Base-by-base conservation (phyloP, 2,888 invertebrate genomes). In the Electrophaes corylata region DNA sequence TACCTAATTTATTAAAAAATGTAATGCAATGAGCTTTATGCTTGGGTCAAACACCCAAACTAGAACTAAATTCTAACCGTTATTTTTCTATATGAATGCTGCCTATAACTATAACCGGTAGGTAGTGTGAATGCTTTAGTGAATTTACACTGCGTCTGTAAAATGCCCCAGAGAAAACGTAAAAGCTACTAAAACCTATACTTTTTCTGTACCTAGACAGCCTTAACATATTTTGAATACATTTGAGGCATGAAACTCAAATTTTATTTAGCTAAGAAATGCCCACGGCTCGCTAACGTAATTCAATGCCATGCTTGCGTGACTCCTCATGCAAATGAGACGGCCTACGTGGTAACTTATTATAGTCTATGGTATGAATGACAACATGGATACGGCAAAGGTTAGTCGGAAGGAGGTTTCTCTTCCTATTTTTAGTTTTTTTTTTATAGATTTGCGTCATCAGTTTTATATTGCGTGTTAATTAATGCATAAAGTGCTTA, bases 291-390 rank as follows among this genome's bases (percentile, higher is more conserved):
- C 20, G 41, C 31, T 10, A 43, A 26, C 43, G 23, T 64, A 18
- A 53, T 51, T 65, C 56, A 63, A 63, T 46, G 57, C 59, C 66
- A 66, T 49, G 41, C 20, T 81, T 48, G 81, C 81, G 80, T 81
- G 81, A 39, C 20, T 0, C 11, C 40, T 51, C 64, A 81, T 81
- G 80, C 71, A 72, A 81, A 81, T 78, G 26, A 3, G 14, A 11
- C 14, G 46, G 47, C 49, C 53, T 40, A 35, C 48, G 16, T 11
- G 18, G 8, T 40, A 45, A 52, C 51, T 37, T 35, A 52, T 37
- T 35, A 52, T 44, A 44, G 12, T 44, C 37, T 37, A 35, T 57
- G 49, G 46, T 16, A 41, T 55, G 47, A 55, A 53, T 59, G 60
- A 59, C 56, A 64, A 43, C 54, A 55, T 48, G 23, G 23, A 43